Conservation (phyloP, 1,140 invertebrate species). For the Hypsibius dujardini region DNA sequence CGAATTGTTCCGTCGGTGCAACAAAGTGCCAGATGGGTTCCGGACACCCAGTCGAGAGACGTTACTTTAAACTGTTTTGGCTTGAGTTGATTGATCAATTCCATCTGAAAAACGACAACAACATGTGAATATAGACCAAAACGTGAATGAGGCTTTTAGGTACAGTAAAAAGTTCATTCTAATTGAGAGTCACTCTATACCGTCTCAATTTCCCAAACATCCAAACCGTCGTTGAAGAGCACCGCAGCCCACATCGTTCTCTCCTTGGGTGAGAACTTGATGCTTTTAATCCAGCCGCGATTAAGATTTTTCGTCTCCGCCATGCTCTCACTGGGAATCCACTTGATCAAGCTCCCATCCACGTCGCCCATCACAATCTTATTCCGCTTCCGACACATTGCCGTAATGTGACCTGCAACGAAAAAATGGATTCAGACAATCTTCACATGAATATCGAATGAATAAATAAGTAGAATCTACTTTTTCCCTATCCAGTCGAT, state of each 20-base stretch:
- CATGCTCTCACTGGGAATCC: constrained; percentile 27
- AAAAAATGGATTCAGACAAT: no score
- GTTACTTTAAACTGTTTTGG: no score
- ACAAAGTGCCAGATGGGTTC: neutral
- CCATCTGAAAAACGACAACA: neutral
- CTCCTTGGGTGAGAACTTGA: constrained; percentile 45
- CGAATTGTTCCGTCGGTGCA: neutral
- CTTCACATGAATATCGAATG: no score
- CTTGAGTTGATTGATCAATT: neutral
- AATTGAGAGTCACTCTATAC: constrained; percentile 28
- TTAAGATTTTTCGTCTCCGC: constrained; percentile 20
- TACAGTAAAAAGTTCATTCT: constrained; percentile 2
- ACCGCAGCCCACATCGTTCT: constrained; percentile 44
- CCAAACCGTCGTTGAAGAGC: constrained; percentile 42
- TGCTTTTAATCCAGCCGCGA: constrained; percentile 40
- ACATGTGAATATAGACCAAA: neutral
- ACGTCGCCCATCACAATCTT: constrained; percentile 41
- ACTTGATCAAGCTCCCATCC: constrained; percentile 41
- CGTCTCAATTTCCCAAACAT: constrained; percentile 41
- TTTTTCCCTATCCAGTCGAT: no score
- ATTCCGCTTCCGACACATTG: constrained; percentile 40
- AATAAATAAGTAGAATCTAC: no score
- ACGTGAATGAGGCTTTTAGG: neutral
- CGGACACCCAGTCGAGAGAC: no score
- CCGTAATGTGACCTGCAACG: constrained; percentile 25